Evolutionary conservation across 2,888 invertebrate species (phyloP), one percentile per base, ranked within the genome.

Genomic region (Caenorhabditis angaria): DNA sequence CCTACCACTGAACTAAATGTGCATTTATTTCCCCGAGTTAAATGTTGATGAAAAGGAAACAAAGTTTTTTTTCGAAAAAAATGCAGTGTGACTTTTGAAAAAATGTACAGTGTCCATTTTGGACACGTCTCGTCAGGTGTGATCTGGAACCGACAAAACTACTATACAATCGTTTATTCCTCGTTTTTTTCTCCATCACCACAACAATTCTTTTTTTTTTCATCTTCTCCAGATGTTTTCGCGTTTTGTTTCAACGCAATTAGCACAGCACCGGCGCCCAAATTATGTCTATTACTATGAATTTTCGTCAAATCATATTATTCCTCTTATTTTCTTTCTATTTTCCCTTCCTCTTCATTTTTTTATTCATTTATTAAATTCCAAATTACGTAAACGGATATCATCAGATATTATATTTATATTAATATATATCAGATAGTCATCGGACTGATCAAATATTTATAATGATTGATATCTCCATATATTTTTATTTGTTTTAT

Each of bases 381-480:
- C 14, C 2, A n/a, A n/a, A n/a, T n/a, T n/a, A n/a, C n/a, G n/a
- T n/a, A n/a, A n/a, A n/a, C n/a, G n/a, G n/a, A n/a, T n/a, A n/a
- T n/a, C n/a, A n/a, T n/a, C n/a, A n/a, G n/a, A n/a, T n/a, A n/a
- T n/a, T n/a, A n/a, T n/a, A n/a, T n/a, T n/a, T n/a, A n/a, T n/a
- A n/a, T n/a, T n/a, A n/a, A n/a, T n/a, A n/a, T n/a, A n/a, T n/a
- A n/a, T n/a, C n/a, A n/a, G n/a, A n/a, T n/a, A n/a, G n/a, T n/a
- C n/a, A 41, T 41, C 41, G 41, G 41, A 41, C 41, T 41, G 41
- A 41, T 41, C 41, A 41, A 41, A 41, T 41, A 41, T 41, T 41
- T 41, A 41, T 41, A 18, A 41, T 41, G 18, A 12, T 14, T n/a
- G n/a, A n/a, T n/a, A n/a, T n/a, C n/a, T n/a, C n/a, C n/a, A 10